Evolutionary conservation across 2,888 invertebrate genomes (phyloP).

Genomic region (Drosophila bunnanda): DNA sequence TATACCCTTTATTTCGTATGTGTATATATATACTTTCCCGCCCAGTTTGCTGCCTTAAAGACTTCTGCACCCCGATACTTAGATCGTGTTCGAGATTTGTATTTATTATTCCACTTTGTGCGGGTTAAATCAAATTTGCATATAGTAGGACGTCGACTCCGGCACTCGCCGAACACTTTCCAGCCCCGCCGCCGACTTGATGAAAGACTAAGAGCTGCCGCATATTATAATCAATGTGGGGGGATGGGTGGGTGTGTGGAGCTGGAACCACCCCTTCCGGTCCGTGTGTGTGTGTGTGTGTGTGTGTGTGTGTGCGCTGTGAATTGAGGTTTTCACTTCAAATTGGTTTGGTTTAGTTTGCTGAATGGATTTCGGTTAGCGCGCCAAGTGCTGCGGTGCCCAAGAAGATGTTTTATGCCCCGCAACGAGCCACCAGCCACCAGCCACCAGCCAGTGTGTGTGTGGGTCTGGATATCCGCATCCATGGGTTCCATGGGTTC

Average conservation of each 20-base stretch:
- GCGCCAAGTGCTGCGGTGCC: constrained; percentile 48
- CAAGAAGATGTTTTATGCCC: constrained; percentile 31
- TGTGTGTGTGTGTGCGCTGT: constrained; percentile 20
- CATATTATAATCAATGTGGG: constrained; percentile 54
- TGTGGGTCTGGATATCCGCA: too few species aligned
- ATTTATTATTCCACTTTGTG: constrained; percentile 60
- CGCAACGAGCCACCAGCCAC: not conserved
- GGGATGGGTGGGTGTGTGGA: not conserved
- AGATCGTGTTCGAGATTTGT: constrained; percentile 50
- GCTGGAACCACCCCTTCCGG: not conserved
- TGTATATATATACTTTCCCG: too few species aligned
- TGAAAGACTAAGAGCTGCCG: constrained; percentile 51
- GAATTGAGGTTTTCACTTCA: constrained; percentile 57
- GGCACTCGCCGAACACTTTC: not conserved
- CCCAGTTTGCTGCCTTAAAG: not conserved
- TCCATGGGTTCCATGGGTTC: too few species aligned
- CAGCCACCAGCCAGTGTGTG: not conserved
- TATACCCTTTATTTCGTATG: too few species aligned
- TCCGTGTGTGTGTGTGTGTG: constrained; percentile 18
- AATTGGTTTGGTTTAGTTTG: constrained; percentile 63
- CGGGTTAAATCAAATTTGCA: constrained; percentile 60
- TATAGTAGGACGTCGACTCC: constrained; percentile 49
- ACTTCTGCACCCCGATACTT: constrained; percentile 12
- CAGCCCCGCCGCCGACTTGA: constrained; percentile 26
- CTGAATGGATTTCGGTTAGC: constrained; percentile 59